Evolutionary conservation across 2,113 vertebrate genomes (phyloP), one percentile per base, ranked within the genome.

Genomic region (Dipodomys spectabilis): DNA sequence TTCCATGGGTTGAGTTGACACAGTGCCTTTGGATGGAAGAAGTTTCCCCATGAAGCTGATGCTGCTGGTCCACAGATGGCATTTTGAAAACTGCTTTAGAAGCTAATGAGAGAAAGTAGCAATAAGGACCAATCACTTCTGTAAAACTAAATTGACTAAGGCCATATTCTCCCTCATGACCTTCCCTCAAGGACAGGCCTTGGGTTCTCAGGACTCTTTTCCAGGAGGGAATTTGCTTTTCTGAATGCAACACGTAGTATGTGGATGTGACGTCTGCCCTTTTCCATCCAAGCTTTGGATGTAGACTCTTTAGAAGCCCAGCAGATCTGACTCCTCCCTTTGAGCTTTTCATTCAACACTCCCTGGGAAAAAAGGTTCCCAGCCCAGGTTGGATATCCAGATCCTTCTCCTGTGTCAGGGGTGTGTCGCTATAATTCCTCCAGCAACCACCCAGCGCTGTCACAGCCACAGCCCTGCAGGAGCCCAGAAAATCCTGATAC

Each of bases 401-500:
- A 73, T 39, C 78, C 60, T 79, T 73, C 81, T 91, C 64, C 39
- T 22, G 49, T 45, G 30, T 77, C 20, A 32, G 35, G 28, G 6
- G 7, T 20, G 18, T 53, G 20, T 5, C 35, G 23, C 53, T 60
- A 23, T 84, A 82, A 86, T 85, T 84, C 65, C 64, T 44, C 73
- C 69, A 45, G 67, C 6, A 0, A 83, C 68, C 80, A 74, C 19
- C 88, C 86, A 75, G 0, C 62, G 30, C 39, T 60, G 53, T 94
- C 92, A 45, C 8, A 67, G 68, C 32, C 80, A 39, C 12, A 53
- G 73, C 60, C 60, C 44, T 2, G 7, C 28, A 64, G 80, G 91
- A 91, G 69, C 83, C 88, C 53, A 68, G 67, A 91, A 92, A 93
- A 90, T 75, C 87, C 95, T 67, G 44, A 92, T 12, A 69, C 90